phyloP scores from a whole-genome alignment of 1,140 invertebrate species.

The Riptortus pedestris region DNA sequence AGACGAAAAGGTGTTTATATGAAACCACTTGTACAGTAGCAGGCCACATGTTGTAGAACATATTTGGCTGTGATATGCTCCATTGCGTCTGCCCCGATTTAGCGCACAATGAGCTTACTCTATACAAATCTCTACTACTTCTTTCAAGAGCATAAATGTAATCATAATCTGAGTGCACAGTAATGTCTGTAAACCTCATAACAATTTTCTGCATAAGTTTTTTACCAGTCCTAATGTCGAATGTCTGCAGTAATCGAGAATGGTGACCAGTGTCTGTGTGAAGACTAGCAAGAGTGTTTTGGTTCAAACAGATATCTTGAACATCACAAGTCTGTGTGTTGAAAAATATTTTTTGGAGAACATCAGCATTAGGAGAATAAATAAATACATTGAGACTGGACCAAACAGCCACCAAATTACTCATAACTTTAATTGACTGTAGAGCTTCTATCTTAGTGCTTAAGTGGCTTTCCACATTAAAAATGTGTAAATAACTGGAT shows the following conservation, averaged over 20 bases:
- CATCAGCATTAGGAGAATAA: neutral
- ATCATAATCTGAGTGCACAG: conserved; percentile 1
- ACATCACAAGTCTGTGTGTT: neutral
- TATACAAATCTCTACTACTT: conserved; percentile 9
- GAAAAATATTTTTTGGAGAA: neutral
- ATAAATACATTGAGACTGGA: neutral
- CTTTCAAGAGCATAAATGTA: conserved; percentile 7
- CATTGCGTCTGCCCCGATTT: neutral
- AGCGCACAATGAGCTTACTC: conserved; percentile 6
- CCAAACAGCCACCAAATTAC: neutral
- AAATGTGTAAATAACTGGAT: neutral
- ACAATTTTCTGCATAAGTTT: conserved; percentile 12
- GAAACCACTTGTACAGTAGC: conserved; percentile 4
- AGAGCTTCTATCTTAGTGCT: neutral
- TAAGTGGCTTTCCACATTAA: neutral
- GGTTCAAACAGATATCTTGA: conserved; percentile 1
- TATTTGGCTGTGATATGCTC: conserved; percentile 1
- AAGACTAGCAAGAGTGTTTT: conserved; percentile 5
- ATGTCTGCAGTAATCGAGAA: neutral
- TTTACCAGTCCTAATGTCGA: neutral
- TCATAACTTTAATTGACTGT: neutral
- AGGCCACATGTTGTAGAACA: conserved; percentile 9
- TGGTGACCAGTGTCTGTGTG: neutral
- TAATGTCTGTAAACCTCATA: conserved; percentile 8
- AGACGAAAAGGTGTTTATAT: conserved; percentile 1